These are phyloP conservation scores for Troides aeacus DNA, from an alignment of 2,888 invertebrate species.

Conservation along the genomic window DNA sequence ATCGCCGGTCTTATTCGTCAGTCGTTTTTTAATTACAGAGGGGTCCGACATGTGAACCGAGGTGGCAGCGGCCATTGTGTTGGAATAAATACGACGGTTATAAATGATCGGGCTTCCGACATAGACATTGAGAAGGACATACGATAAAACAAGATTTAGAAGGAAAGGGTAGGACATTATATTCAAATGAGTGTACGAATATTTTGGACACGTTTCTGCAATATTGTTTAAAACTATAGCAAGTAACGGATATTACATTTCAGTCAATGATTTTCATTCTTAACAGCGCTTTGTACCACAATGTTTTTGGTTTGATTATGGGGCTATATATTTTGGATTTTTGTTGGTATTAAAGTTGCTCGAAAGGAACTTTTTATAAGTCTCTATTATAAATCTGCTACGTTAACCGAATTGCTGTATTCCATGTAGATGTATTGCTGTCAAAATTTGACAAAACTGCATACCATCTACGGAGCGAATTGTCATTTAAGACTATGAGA, in stretches of 20 bases:
- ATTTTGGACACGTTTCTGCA: slow-evolving; percentile 38
- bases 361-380: too few relatives aligned
- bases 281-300: not conserved
- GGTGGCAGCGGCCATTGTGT: slow-evolving; percentile 69
- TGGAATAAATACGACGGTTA: slow-evolving; percentile 69
- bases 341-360: too few relatives aligned
- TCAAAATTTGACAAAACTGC: too few relatives aligned
- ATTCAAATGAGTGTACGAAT: slow-evolving; percentile 43
- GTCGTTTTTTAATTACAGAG: slow-evolving; percentile 77
- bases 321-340: too few relatives aligned
- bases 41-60: slow-evolving; percentile 74
- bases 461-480: too few relatives aligned
- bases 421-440: too few relatives aligned
- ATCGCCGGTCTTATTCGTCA: slow-evolving; percentile 79
- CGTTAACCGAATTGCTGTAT: too few relatives aligned
- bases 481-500: too few relatives aligned
- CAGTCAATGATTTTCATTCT: not conserved
- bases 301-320: too few relatives aligned
- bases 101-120: slow-evolving; percentile 59
- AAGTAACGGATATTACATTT: not conserved
- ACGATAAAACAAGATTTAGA: slow-evolving; percentile 45
- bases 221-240: not conserved
- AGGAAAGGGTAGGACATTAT: slow-evolving; percentile 40
- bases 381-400: too few relatives aligned
- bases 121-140: slow-evolving; percentile 59